These are phyloP conservation scores for Tetheella fluctuosa DNA, from an alignment of 2,888 invertebrate genomes.

Conservation along the genomic window DNA sequence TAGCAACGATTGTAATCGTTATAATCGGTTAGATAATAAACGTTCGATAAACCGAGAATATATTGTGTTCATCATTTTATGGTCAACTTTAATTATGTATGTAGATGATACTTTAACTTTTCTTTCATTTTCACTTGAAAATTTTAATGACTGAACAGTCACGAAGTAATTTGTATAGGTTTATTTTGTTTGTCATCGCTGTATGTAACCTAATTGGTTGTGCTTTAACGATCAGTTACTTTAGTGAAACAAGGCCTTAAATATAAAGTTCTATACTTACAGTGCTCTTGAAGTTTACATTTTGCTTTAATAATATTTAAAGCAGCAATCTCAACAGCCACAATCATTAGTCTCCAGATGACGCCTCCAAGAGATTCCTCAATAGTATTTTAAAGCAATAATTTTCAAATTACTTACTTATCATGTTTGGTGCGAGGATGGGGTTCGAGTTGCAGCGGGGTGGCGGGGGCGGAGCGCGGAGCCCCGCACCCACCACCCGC, in stretches of 20 bases:
- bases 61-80: slow-evolving; percentile 3
- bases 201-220: no score
- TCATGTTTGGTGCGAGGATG: slow-evolving; percentile 79
- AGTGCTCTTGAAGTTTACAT: no score
- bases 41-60: slow-evolving; percentile 27
- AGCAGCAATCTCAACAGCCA: not conserved
- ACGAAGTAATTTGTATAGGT: no score
- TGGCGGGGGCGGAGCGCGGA: slow-evolving; percentile 88
- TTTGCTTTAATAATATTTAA: not conserved
- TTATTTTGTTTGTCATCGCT: no score
- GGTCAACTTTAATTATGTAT: no score
- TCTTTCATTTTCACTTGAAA: no score
- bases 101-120: no score
- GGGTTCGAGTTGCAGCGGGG: slow-evolving; percentile 85
- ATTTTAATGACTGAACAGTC: no score
- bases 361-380: not conserved
- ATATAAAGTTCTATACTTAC: no score
- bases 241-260: no score
- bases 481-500: slow-evolving; percentile 85
- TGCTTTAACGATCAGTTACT: no score
- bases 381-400: not conserved
- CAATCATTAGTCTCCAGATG: not conserved
- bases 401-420: slow-evolving; percentile 65
- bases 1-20: slow-evolving; percentile 41
- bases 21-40: slow-evolving; percentile 52